Evolutionary conservation across 2,888 invertebrate species (phyloP), one percentile per base, ranked within the genome.

Genomic region (Ophonus ardosiacus): DNA sequence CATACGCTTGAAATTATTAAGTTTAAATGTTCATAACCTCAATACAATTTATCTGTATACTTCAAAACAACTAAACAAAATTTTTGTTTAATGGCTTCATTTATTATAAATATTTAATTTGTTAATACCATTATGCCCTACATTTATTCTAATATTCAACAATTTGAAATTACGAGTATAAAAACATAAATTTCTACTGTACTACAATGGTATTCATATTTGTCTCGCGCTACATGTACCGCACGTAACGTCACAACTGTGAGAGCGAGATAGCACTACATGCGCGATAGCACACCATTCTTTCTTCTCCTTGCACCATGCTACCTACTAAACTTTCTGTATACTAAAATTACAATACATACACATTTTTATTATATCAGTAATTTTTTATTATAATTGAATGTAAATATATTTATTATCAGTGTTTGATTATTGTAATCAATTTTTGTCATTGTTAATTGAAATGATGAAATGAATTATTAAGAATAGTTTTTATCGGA

Each of bases 231-330:
- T 51, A 51, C 13, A 51, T 51, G 43, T 51, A 8, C 43, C 13
- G 43, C 43, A 51, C 43, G 43, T 51, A 10, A 51, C 43, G 43
- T 51, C 43, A 51, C 7, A 51, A 51, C 13, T 51, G 43, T 10
- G 43, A 51, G 43, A 51, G 43, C 43, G 43, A 51, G 59, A 59
- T 18, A 59, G 59, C 59, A 59, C 15, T 59, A 59, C 59, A 59
- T 59, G 59, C 59, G 59, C 59, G 18, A 59, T 59, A 59, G 59
- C 15, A 59, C 59, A 18, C 59, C 59, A 59, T 59, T 18, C n/a
- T n/a, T n/a, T n/a, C 59, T 59, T 59, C 59, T 59, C 59, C 59
- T 59, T 59, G 59, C 59, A 59, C 18, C 43, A 51, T 51, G 43
- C n/a, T n/a, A n/a, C n/a, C n/a, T n/a, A n/a, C n/a, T n/a, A n/a